phyloP scores from a whole-genome alignment of 2,888 invertebrate species.

The Platerodrilus igneus region DNA sequence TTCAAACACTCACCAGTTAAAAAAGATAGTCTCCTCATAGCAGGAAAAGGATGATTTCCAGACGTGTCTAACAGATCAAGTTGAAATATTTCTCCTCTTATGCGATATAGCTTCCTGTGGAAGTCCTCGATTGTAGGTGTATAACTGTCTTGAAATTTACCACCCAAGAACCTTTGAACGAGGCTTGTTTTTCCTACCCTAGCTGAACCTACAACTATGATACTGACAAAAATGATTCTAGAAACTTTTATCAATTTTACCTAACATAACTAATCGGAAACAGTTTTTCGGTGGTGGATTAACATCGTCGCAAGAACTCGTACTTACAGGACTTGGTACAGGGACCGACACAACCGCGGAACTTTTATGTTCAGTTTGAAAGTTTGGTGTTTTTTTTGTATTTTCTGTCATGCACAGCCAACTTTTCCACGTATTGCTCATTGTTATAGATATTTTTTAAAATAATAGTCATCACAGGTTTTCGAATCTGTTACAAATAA shows the following conservation, averaged over 20 bases:
- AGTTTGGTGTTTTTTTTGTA: slow-evolving; percentile 45
- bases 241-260: too few species aligned
- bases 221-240: too few species aligned
- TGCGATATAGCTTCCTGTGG: slow-evolving; percentile 83
- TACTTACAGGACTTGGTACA: slow-evolving; percentile 55
- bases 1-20: slow-evolving; percentile 84
- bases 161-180: slow-evolving; percentile 77
- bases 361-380: slow-evolving; percentile 37
- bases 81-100: slow-evolving; percentile 82
- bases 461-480: slow-evolving; percentile 19
- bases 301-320: slow-evolving; percentile 62
- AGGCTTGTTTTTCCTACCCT: slow-evolving; percentile 83
- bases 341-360: slow-evolving; percentile 49
- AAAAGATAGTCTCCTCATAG: slow-evolving; percentile 81
- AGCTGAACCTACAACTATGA: slow-evolving; percentile 53
- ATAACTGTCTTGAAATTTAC: slow-evolving; percentile 82
- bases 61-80: slow-evolving; percentile 84
- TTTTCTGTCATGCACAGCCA: slow-evolving; percentile 41
- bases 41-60: slow-evolving; percentile 88
- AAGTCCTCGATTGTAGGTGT: slow-evolving; percentile 93
- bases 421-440: slow-evolving; percentile 42
- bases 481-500: slow-evolving; percentile 5
- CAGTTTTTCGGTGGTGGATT: slow-evolving; percentile 73
- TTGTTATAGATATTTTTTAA: slow-evolving; percentile 39
- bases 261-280: slow-evolving; percentile 72